phyloP scores from a whole-genome alignment of 2,797 vertebrate species.

The Echeneis naucrates region DNA sequence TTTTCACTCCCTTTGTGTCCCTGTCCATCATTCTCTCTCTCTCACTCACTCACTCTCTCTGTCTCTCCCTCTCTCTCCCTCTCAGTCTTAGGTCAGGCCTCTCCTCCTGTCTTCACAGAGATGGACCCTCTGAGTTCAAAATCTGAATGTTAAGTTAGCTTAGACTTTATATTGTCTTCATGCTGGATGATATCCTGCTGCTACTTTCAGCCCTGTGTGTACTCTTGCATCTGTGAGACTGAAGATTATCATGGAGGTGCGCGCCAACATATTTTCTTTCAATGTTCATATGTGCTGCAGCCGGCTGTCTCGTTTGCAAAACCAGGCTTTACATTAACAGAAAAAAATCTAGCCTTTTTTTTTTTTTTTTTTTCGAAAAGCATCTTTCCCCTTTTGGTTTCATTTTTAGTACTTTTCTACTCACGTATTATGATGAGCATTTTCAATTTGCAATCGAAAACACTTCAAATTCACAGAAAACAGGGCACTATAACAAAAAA shows the following conservation, averaged over 20 bases:
- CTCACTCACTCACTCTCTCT: slow-evolving; percentile 18
- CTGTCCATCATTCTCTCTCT: slow-evolving; percentile 61
- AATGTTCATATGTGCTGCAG: slow-evolving; percentile 46
- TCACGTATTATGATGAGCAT: neutral
- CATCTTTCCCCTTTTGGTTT: neutral
- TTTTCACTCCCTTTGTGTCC: slow-evolving; percentile 70
- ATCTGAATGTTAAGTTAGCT: slow-evolving; percentile 3
- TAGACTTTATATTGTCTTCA: slow-evolving; percentile 24
- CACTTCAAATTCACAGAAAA: neutral
- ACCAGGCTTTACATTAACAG: neutral
- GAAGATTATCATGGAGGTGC: slow-evolving; percentile 8
- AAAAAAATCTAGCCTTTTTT: neutral
- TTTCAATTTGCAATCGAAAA: neutral
- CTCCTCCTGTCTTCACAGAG: slow-evolving; percentile 30
- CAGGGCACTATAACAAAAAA: neutral
- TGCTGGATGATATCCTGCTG: slow-evolving; percentile 17
- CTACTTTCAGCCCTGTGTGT: slow-evolving; percentile 27
- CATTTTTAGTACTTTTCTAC: neutral
- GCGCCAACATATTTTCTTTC: slow-evolving; percentile 43
- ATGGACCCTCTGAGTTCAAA: neutral
- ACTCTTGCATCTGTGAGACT: slow-evolving; percentile 19
- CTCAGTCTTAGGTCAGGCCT: slow-evolving; percentile 44
- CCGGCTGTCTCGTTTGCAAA: slow-evolving; percentile 7
- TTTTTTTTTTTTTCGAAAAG: no score
- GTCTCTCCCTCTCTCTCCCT: slow-evolving; percentile 37